phyloP scores from a whole-genome alignment of 2,797 vertebrate genomes.

The Tachyglossus aculeatus region DNA sequence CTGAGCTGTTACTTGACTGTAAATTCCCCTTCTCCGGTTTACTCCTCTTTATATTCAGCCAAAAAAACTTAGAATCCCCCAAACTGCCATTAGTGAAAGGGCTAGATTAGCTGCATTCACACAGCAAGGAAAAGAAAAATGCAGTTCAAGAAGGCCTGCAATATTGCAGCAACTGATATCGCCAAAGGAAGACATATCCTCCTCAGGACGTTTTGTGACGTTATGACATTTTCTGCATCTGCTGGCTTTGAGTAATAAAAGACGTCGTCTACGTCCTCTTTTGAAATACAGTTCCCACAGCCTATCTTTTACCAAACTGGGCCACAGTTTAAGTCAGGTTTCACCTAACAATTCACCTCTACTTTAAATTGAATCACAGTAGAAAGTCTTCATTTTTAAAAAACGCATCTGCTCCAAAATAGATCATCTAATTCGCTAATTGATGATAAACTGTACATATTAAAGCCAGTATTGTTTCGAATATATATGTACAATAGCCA shows the following conservation, averaged over 20 bases:
- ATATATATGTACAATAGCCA: slow-evolving; percentile 44
- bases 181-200: too few species aligned
- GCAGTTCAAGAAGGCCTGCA: too few species aligned
- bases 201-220: too few species aligned
- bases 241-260: slow-evolving; percentile 55
- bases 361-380: slow-evolving; percentile 55
- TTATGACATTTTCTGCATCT: slow-evolving; percentile 42
- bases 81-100: slow-evolving; percentile 40
- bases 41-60: slow-evolving; percentile 13
- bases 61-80: slow-evolving; percentile 39
- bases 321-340: slow-evolving; percentile 53
- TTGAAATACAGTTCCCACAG: slow-evolving; percentile 45
- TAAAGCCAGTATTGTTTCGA: slow-evolving; percentile 64
- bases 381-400: slow-evolving; percentile 30
- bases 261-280: slow-evolving; percentile 66
- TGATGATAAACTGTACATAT: slow-evolving; percentile 61
- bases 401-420: slow-evolving; percentile 49
- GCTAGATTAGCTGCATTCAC: slow-evolving; percentile 30
- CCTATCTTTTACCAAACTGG: slow-evolving; percentile 58
- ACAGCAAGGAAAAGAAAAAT: slow-evolving; percentile 1
- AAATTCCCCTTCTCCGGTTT: slow-evolving; percentile 1
- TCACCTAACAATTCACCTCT: slow-evolving; percentile 49
- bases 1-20: slow-evolving; percentile 41
- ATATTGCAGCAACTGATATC: neutral
- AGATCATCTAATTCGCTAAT: slow-evolving; percentile 68